Percentiles rank a stretch among this genome's conserved stretches.
phyloP scores from a whole-genome alignment of 2,113 vertebrate species.

The Gopherus evgoodei region DNA sequence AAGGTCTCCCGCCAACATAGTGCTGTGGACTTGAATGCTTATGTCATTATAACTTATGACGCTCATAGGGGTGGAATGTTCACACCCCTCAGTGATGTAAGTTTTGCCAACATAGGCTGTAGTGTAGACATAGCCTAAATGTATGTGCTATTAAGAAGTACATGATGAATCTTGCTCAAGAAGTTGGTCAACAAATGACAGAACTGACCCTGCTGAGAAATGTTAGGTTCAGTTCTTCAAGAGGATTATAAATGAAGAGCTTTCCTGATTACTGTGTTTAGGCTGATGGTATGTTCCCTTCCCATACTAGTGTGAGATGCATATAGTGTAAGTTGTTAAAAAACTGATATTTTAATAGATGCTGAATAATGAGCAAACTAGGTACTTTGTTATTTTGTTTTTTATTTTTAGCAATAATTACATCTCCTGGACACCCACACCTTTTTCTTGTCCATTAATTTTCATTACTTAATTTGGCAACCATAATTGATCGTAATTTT shows the following conservation, averaged over 20 bases:
- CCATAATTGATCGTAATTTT: conserved; percentile 53
- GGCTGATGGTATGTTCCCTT: background rate
- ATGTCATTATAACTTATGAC: too few relatives aligned
- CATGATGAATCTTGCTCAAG: background rate
- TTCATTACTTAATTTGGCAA: conserved; percentile 63
- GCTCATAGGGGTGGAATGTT: too few relatives aligned
- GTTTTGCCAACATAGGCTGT: too few relatives aligned
- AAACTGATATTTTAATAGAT: conserved; percentile 43
- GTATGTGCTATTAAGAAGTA: background rate
- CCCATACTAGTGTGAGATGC: background rate
- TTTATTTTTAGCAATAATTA: conserved; percentile 67
- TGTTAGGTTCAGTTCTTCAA: background rate
- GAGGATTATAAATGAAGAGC: background rate
- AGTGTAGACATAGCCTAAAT: background rate
- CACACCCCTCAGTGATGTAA: too few relatives aligned
- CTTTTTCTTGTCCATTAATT: conserved; percentile 61
- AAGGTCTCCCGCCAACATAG: too few relatives aligned
- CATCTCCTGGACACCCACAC: conserved; percentile 48
- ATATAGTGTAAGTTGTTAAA: conserved; percentile 21
- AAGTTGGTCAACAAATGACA: background rate
- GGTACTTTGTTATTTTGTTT: conserved; percentile 49
- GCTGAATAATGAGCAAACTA: conserved; percentile 60
- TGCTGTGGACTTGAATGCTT: too few relatives aligned
- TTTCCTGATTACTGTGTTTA: background rate
- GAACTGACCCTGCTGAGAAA: background rate